phyloP scores from a whole-genome alignment of 2,797 vertebrate genomes.

The Pempheris klunzingeri region DNA sequence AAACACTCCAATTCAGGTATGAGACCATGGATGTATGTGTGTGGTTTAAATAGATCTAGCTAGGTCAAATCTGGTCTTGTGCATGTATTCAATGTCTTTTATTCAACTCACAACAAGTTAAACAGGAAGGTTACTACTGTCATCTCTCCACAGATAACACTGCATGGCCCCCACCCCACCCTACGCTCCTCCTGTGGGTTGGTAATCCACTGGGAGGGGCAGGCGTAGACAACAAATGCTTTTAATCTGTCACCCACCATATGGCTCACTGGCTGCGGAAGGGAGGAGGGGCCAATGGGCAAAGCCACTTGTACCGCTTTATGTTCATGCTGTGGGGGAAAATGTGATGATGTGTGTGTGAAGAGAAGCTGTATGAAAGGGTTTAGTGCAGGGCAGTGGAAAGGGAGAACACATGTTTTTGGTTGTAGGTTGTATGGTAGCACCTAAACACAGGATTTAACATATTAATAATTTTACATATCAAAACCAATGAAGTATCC shows the following conservation, averaged over 20 bases:
- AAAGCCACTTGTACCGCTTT: slow-evolving; percentile 46
- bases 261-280: slow-evolving; percentile 65
- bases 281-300: slow-evolving; percentile 22
- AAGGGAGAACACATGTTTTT: neutral
- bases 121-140: slow-evolving; percentile 1
- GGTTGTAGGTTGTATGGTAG: neutral
- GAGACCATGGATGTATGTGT: neutral
- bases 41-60: slow-evolving; percentile 15
- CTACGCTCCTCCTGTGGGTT: slow-evolving; percentile 6
- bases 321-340: slow-evolving; percentile 17
- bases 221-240: slow-evolving; percentile 65
- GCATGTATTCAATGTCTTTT: neutral
- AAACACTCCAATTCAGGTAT: slow-evolving; percentile 41
- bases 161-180: too few relatives aligned
- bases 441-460: neutral
- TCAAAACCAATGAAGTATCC: neutral
- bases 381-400: slow-evolving; percentile 1
- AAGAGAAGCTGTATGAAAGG: neutral
- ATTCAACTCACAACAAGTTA: neutral
- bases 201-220: slow-evolving; percentile 76
- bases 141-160: slow-evolving; percentile 1
- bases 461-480: neutral
- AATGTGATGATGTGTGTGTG: slow-evolving; percentile 7
- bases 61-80: slow-evolving; percentile 9
- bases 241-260: slow-evolving; percentile 81